Conservation (phyloP, 2,797 vertebrate genomes). For the Anguilla marmorata region DNA sequence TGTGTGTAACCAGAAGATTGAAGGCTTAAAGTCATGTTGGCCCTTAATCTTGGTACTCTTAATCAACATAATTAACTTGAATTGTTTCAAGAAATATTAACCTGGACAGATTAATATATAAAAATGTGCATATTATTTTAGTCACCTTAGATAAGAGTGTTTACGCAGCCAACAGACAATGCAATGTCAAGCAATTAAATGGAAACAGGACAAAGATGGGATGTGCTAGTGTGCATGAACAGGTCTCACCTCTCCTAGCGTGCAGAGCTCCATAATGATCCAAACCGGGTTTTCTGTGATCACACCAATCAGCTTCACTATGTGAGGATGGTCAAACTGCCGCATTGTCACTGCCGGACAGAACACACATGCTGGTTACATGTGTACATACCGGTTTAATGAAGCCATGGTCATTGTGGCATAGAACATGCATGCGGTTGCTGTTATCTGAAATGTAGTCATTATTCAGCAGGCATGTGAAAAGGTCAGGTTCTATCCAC, state of each 20-base stretch:
- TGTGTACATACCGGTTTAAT: too few species aligned
- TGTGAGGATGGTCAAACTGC: slow-evolving; percentile 98
- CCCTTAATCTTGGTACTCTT: neutral
- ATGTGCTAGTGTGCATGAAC: neutral
- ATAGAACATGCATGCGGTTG: neutral
- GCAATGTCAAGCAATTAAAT: neutral
- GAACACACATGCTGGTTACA: neutral
- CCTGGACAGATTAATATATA: neutral
- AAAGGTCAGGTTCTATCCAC: neutral
- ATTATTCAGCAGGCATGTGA: neutral
- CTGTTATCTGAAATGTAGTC: neutral
- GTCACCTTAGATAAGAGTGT: neutral
- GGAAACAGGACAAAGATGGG: neutral
- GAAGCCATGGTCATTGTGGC: neutral
- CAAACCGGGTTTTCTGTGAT: slow-evolving; percentile 98
- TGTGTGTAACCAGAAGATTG: neutral
- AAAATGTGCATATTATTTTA: neutral
- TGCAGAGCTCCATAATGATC: slow-evolving; percentile 99
- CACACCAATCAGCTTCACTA: slow-evolving; percentile 95
- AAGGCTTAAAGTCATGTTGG: neutral
- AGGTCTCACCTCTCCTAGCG: slow-evolving; percentile 78
- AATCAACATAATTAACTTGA: neutral
- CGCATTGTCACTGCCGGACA: slow-evolving; percentile 90
- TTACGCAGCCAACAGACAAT: neutral
- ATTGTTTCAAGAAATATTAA: neutral